Base-by-base conservation (phyloP, 2,888 invertebrate genomes). In the Brachyptera risi region DNA sequence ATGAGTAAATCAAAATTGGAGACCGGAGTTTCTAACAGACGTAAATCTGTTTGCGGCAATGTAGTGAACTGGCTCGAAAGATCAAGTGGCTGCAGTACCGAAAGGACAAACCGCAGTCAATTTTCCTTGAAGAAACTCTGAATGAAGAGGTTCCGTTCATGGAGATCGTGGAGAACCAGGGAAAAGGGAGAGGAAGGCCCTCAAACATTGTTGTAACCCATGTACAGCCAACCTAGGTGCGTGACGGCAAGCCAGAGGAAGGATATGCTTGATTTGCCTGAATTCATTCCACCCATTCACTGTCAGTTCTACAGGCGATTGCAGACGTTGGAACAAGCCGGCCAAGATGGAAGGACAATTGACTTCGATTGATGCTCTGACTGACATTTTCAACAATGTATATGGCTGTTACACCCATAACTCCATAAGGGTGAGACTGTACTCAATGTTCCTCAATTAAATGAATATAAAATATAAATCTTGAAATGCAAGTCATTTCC, bases 121-220 rank as follows among this genome's bases (percentile, higher is more conserved):
- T 59, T 31, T 59, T 35, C 23, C 24, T 50, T 49, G 49, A 49
- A 21, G 26, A 21, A 19, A 50, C 31, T 31, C 49, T 51, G 15
- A 17, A 37, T 49, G 37, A 49, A 31, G 40, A 38, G 38, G 24
- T 40, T 31, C 31, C 31, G 11, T 31, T 31, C 31, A 5, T 31
- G 11, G 31, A 31, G 11, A 11, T 31, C 5, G 11, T 7, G 5
- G 5, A 7, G 31, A 11, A 11, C 5, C 31, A 31, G 11, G 11
- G 11, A 31, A 31, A 11, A 31, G 31, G 31, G 5, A 31, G 31
- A 11, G 31, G 31, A 31, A 31, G 31, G 31, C 31, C 31, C 5
- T 11, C 31, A 11, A 31, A 31, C 7, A 23, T 15, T 27, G 11
- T 49, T 49, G 49, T n/a, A 38, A 47, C 31, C 47, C 24, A 35